Evolutionary conservation across 2,888 invertebrate genomes (phyloP).

Genomic region (Drosophila picticornis): DNA sequence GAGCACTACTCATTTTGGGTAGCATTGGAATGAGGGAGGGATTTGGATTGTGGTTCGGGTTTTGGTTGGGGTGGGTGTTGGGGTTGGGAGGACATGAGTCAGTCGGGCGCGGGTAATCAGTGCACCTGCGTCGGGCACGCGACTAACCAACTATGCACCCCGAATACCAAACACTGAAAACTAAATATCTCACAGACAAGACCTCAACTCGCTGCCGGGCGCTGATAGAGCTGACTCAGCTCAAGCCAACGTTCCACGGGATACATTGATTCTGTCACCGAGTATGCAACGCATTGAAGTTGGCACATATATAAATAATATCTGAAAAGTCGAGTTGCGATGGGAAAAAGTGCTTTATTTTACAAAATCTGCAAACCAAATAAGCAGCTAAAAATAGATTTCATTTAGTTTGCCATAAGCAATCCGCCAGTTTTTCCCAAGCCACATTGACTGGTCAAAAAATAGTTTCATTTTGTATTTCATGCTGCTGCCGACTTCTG

Average conservation of each 20-base stretch:
- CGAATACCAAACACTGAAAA: conserved; percentile 27
- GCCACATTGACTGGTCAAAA: not conserved
- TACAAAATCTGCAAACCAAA: not conserved
- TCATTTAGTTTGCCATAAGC: not conserved
- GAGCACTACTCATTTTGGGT: conserved; percentile 9
- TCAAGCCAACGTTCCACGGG: not conserved
- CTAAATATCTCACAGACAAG: conserved; percentile 13
- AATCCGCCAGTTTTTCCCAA: not conserved
- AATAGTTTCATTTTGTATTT: not conserved
- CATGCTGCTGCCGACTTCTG: not conserved
- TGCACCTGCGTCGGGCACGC: conserved; percentile 66
- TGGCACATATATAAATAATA: not conserved
- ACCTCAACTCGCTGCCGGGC: not conserved
- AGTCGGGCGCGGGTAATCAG: conserved; percentile 58
- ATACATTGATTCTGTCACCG: not conserved
- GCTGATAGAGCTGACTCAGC: conserved; percentile 1
- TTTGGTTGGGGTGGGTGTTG: not conserved
- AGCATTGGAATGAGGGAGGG: not conserved
- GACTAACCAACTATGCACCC: conserved; percentile 55
- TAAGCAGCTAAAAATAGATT: not conserved
- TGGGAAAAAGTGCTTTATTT: not conserved
- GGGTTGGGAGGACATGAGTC: conserved; percentile 40
- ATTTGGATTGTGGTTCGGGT: not conserved
- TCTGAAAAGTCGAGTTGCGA: not conserved
- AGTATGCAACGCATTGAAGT: not conserved